Percentiles rank a stretch among this genome's conserved stretches.
phyloP scores from a whole-genome alignment of 2,797 vertebrate genomes.

The Lutjanus campechanus region DNA sequence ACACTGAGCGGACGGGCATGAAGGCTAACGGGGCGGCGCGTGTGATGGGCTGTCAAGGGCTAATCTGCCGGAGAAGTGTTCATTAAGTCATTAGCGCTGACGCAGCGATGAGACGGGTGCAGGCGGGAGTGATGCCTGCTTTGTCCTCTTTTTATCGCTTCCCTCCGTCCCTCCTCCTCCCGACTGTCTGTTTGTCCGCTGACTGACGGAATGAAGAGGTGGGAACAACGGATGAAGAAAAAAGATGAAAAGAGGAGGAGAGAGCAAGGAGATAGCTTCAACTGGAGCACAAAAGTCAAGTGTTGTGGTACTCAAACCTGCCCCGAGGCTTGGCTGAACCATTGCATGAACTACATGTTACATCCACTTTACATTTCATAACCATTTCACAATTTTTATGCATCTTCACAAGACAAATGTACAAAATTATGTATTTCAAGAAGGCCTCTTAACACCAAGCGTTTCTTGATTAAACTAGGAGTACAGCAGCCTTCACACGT shows the following conservation, averaged over 20 bases:
- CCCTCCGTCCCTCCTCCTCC: constrained; percentile 61
- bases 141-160: constrained; percentile 83
- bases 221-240: constrained; percentile 46
- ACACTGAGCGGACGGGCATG: constrained; percentile 63
- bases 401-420: constrained; percentile 16
- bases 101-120: constrained; percentile 82
- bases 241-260: constrained; percentile 35
- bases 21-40: constrained; percentile 75
- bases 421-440: neutral
- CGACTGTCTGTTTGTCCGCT: constrained; percentile 69
- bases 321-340: constrained; percentile 15
- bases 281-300: constrained; percentile 52
- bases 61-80: constrained; percentile 88
- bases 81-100: constrained; percentile 91
- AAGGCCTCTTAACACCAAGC: neutral
- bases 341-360: neutral
- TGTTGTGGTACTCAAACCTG: constrained; percentile 38
- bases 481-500: neutral
- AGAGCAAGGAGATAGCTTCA: constrained; percentile 40
- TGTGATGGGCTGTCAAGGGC: constrained; percentile 87
- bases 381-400: neutral
- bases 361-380: neutral
- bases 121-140: constrained; percentile 82
- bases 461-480: neutral
- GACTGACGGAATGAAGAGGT: constrained; percentile 77